Conservation (phyloP, 2,797 vertebrate species). For the Chiloscyllium punctatum region DNA sequence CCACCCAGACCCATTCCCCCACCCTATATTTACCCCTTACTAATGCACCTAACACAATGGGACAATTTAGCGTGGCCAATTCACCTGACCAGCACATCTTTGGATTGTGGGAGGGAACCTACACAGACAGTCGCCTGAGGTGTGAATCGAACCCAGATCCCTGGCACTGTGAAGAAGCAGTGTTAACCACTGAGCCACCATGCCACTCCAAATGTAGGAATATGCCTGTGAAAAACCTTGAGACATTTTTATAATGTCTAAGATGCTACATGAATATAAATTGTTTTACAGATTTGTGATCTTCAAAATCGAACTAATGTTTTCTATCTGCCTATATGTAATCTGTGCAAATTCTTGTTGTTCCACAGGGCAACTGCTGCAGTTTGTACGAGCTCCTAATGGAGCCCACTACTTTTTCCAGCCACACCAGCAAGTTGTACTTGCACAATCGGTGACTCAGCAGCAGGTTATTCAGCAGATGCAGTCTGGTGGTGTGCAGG, state of each 20-base stretch:
- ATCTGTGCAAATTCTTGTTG: conserved; percentile 37
- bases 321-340: neutral
- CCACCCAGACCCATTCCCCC: no score
- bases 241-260: neutral
- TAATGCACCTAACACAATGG: no score
- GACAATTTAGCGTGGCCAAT: no score
- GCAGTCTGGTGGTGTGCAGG: conserved; percentile 89
- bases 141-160: no score
- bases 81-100: no score
- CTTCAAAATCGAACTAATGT: neutral
- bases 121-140: no score
- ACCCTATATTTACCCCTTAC: no score
- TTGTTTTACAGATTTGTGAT: neutral
- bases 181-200: no score
- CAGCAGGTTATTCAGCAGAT: conserved; percentile 84
- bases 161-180: no score
- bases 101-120: no score
- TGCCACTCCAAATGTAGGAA: neutral
- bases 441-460: conserved; percentile 56
- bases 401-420: conserved; percentile 92
- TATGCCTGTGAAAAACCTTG: neutral
- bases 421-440: conserved; percentile 84
- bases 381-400: conserved; percentile 84
- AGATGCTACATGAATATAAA: neutral
- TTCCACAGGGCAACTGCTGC: conserved; percentile 82